phyloP scores from a whole-genome alignment of 2,888 invertebrate species.

The Bhutanitis thaidina region DNA sequence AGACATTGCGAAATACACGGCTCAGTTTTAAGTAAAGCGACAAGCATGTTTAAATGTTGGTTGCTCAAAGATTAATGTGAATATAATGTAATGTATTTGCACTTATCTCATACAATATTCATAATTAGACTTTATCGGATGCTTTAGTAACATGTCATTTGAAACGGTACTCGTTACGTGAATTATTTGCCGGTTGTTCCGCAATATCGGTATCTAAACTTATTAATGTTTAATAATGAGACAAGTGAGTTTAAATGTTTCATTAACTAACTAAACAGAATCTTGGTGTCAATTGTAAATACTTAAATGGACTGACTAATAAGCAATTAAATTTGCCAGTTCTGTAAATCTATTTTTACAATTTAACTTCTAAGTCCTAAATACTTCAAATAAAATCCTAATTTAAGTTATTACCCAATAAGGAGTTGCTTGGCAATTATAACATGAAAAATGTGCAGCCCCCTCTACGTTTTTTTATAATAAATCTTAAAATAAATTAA shows the following conservation, averaged over 20 bases:
- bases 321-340: not conserved
- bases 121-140: too few species aligned
- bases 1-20: not conserved
- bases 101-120: not conserved
- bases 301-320: not conserved
- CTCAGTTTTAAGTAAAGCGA: not conserved
- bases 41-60: not conserved
- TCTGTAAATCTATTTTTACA: not conserved
- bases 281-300: not conserved
- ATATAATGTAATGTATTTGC: not conserved
- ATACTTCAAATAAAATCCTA: not conserved
- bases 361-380: not conserved
- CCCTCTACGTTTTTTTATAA: not conserved
- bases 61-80: not conserved
- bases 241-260: not conserved
- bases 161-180: not conserved
- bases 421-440: conserved; percentile 1
- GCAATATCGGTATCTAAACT: not conserved
- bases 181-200: not conserved
- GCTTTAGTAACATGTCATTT: not conserved
- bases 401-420: conserved; percentile 4
- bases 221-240: not conserved
- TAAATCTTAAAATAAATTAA: conserved; percentile 1
- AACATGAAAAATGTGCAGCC: conserved; percentile 4
- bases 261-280: not conserved